Conservation (phyloP, 53 echinoderm and acorn worm species). For the Crossaster papposus region DNA sequence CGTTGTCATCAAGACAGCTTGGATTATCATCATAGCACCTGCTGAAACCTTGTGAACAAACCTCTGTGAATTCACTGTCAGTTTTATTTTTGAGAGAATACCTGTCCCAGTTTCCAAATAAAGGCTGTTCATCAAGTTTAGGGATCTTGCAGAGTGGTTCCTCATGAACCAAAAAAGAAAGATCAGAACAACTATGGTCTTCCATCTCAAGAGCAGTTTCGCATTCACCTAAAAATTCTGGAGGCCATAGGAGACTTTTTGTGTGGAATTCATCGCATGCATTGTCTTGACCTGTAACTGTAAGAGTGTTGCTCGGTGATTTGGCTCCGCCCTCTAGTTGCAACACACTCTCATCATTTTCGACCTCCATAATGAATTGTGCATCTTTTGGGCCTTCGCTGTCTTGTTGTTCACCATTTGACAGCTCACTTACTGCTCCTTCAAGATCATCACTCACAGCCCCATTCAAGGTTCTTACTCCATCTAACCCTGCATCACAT, state of each 20-base stretch:
- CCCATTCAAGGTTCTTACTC: background rate
- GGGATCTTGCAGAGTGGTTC: constrained; percentile 17
- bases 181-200: background rate
- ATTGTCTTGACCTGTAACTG: background rate
- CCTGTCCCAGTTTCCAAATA: background rate
- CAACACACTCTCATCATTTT: background rate
- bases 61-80: background rate
- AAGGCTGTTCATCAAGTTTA: constrained; percentile 18
- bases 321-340: background rate
- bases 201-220: background rate
- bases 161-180: background rate
- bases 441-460: background rate
- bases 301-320: background rate
- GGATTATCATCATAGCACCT: constrained; percentile 12
- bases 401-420: background rate
- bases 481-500: background rate
- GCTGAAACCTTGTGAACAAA: background rate
- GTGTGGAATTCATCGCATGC: background rate
- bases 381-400: background rate
- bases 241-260: background rate
- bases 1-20: background rate
- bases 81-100: background rate
- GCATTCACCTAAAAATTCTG: background rate
- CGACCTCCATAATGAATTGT: background rate
- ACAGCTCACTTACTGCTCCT: background rate